Percentiles rank a stretch among this genome's conserved stretches.
phyloP scores from a whole-genome alignment of 2,888 invertebrate genomes.

The Allygus modestus region DNA sequence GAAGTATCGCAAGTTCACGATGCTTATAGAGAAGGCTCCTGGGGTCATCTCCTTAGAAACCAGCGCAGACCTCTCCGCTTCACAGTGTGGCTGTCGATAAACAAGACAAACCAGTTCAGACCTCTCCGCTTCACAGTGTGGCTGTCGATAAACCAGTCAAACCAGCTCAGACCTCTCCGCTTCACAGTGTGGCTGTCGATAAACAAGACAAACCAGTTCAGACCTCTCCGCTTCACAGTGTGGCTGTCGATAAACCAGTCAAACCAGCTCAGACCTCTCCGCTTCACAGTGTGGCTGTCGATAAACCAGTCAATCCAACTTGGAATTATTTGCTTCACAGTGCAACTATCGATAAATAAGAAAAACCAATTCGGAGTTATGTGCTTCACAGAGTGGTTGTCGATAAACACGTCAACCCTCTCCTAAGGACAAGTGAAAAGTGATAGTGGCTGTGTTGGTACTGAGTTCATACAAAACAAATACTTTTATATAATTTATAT shows the following conservation, averaged over 20 bases:
- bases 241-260: conserved; percentile 23
- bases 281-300: conserved; percentile 35
- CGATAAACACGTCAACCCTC: no score
- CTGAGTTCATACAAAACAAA: no score
- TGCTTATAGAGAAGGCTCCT: conserved; percentile 43
- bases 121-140: conserved; percentile 18
- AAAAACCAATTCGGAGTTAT: no score
- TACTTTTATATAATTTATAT: no score
- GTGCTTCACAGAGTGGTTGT: no score
- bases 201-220: conserved; percentile 17
- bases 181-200: conserved; percentile 37
- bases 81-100: conserved; percentile 40
- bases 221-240: conserved; percentile 30
- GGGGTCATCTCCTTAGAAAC: conserved; percentile 39
- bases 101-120: conserved; percentile 18
- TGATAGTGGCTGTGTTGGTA: no score
- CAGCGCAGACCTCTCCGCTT: conserved; percentile 35
- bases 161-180: conserved; percentile 37
- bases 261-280: conserved; percentile 34
- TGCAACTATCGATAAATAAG: no score
- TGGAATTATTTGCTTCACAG: no score
- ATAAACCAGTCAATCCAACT: background rate
- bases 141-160: background rate
- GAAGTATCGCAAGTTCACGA: conserved; percentile 40
- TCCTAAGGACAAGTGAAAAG: no score